Conservation (phyloP, 2,113 vertebrate genomes). For the Pristiophorus japonicus region DNA sequence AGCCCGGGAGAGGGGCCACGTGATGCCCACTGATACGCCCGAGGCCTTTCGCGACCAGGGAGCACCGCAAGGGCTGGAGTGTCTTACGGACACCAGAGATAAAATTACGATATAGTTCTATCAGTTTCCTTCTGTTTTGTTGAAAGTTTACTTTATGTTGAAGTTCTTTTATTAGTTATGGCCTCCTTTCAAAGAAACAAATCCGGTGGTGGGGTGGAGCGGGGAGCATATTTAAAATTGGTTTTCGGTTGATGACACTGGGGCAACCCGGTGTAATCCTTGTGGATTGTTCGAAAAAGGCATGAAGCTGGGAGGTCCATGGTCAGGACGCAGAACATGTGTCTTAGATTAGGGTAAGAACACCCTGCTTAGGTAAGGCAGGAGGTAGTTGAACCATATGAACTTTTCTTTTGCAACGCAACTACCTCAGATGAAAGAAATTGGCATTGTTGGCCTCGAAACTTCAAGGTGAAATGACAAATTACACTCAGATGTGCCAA, state of each 20-base stretch:
- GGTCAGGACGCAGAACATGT: constrained; percentile 18
- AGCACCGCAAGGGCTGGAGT: not conserved
- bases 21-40: too few relatives aligned
- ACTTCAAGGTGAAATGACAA: constrained; percentile 32
- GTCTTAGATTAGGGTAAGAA: constrained; percentile 5
- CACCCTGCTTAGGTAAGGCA: constrained; percentile 6
- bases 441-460: not conserved
- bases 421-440: constrained; percentile 24
- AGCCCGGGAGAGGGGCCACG: not conserved
- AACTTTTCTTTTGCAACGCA: not conserved
- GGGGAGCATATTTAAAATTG: not conserved
- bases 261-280: not conserved
- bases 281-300: not conserved
- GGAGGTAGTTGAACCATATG: constrained; percentile 29
- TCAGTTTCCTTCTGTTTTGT: not conserved
- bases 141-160: not conserved
- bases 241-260: not conserved
- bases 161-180: not conserved
- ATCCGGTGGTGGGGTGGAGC: too few relatives aligned
- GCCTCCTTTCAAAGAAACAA: not conserved
- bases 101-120: not conserved
- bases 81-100: not conserved
- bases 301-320: constrained; percentile 20
- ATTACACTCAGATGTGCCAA: constrained; percentile 18
- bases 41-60: not conserved